phyloP scores from a whole-genome alignment of 2,888 invertebrate species.

The Hermaeophaga mercurialis region DNA sequence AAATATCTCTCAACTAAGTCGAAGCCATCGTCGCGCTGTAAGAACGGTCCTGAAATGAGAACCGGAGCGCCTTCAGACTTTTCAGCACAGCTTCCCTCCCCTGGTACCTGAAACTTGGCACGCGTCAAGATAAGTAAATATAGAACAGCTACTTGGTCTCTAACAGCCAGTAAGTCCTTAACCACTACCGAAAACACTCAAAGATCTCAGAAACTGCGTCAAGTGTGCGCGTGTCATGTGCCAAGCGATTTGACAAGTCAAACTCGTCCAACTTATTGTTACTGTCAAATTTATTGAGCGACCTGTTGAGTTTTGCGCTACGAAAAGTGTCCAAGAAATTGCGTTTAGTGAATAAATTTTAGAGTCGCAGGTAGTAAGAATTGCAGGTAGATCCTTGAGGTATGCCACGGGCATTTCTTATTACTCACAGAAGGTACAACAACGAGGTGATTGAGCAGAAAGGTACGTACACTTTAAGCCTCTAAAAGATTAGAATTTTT shows the following conservation, averaged over 20 bases:
- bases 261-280: conserved; percentile 1
- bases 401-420: conserved; percentile 70
- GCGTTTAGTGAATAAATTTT: conserved; percentile 20
- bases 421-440: conserved; percentile 66
- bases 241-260: conserved; percentile 39
- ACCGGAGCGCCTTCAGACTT: conserved; percentile 17
- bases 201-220: conserved; percentile 25
- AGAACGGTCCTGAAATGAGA: conserved; percentile 22
- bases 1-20: neutral
- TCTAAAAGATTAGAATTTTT: too few relatives aligned
- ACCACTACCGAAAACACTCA: conserved; percentile 33
- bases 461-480: conserved; percentile 55
- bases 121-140: conserved; percentile 58
- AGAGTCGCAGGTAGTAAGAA: conserved; percentile 24
- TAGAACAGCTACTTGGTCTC: conserved; percentile 57
- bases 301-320: conserved; percentile 33
- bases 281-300: conserved; percentile 26
- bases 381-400: conserved; percentile 25
- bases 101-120: conserved; percentile 57
- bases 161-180: conserved; percentile 51
- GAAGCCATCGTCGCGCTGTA: neutral
- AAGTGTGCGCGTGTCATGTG: conserved; percentile 36
- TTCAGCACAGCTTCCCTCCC: conserved; percentile 38
- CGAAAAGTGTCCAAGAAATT: neutral
- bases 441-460: conserved; percentile 54